phyloP scores from a whole-genome alignment of 2,113 vertebrate species.

The Oxyura jamaicensis region DNA sequence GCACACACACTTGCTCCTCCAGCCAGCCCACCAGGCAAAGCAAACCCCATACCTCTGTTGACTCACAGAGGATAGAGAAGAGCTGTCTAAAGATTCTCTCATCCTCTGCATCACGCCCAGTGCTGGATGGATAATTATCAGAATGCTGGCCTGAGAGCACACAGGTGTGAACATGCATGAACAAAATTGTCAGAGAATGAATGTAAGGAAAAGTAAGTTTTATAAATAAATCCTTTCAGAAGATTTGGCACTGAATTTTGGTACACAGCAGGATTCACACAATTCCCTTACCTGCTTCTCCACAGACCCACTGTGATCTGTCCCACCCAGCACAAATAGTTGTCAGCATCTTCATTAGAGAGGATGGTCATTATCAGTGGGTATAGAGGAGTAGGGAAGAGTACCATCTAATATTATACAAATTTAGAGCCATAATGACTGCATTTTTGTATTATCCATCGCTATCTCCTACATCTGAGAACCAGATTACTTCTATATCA shows the following conservation, averaged over 20 bases:
- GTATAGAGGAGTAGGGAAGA: not conserved
- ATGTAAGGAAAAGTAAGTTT: not conserved
- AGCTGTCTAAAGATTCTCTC: not conserved
- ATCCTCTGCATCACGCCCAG: fast-evolving
- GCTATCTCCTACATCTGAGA: not conserved
- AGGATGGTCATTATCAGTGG: not conserved
- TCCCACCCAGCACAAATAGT: not conserved
- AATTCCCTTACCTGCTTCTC: not conserved
- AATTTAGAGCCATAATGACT: not conserved
- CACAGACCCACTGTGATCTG: not conserved
- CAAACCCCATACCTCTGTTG: not conserved
- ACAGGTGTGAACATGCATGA: not conserved
- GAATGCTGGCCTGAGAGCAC: fast-evolving
- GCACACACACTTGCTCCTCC: not conserved
- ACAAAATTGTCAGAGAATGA: not conserved
- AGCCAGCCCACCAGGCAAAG: not conserved
- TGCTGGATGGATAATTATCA: fast-evolving
- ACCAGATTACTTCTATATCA: not conserved
- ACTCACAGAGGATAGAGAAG: no score
- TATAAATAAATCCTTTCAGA: not conserved
- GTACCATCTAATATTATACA: not conserved
- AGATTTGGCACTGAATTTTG: not conserved
- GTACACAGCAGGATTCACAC: not conserved
- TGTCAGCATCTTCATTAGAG: not conserved
- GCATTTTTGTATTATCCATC: not conserved